Conservation (phyloP, 2,113 vertebrate genomes). For the Nothobranchius kuhntae region DNA sequence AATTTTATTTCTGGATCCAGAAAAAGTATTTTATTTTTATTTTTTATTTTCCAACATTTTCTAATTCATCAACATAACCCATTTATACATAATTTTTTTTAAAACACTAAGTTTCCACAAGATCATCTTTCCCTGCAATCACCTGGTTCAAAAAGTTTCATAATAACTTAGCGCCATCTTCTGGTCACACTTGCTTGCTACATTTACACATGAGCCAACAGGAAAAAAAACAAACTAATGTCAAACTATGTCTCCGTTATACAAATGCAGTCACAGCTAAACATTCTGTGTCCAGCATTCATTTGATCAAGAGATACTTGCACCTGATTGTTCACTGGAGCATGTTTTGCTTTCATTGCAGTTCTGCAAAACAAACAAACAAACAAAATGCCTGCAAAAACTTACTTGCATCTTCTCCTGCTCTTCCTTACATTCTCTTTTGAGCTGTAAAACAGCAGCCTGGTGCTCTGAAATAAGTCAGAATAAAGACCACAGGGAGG, state of each 20-base stretch:
- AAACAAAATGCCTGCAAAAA: neutral
- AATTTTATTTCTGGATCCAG: too few relatives aligned
- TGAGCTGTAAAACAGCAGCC: conserved; percentile 62
- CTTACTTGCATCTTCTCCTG: conserved; percentile 84
- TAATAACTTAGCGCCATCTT: conserved; percentile 57
- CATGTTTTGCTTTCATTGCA: neutral
- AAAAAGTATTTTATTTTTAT: too few relatives aligned
- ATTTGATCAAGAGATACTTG: neutral
- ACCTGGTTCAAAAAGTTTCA: conserved; percentile 19
- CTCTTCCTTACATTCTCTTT: conserved; percentile 67
- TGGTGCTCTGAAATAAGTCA: conserved; percentile 65
- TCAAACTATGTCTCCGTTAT: too few relatives aligned
- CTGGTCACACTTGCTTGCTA: conserved; percentile 24
- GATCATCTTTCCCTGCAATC: neutral
- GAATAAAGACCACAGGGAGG: conserved; percentile 22
- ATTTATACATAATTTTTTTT: too few relatives aligned
- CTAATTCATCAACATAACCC: too few relatives aligned
- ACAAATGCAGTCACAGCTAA: too few relatives aligned
- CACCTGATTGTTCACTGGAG: neutral
- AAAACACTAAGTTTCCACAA: too few relatives aligned
- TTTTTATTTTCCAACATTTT: too few relatives aligned
- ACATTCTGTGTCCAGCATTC: neutral
- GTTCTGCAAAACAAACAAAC: neutral
- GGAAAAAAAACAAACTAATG: too few relatives aligned
- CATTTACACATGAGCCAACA: too few relatives aligned